phyloP scores from a whole-genome alignment of 64 coral and sea anemone genomes.

The Anthopleura sola region DNA sequence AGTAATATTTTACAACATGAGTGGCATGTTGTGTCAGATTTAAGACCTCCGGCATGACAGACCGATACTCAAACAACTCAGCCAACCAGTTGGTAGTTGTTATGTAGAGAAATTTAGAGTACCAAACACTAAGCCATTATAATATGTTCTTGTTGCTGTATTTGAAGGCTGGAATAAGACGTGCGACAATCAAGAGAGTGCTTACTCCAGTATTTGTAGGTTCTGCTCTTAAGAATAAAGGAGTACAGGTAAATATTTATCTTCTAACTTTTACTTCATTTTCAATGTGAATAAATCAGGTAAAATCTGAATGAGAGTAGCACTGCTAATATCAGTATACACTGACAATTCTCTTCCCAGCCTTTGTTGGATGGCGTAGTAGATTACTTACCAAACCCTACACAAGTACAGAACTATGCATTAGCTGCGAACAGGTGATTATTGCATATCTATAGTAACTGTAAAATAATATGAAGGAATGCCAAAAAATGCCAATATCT shows the following conservation, averaged over 20 bases:
- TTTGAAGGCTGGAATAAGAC: conserved; percentile 76
- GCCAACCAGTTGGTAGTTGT: no score
- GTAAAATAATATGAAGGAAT: not conserved
- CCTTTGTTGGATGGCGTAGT: conserved; percentile 82
- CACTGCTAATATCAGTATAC: not conserved
- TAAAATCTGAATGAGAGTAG: not conserved
- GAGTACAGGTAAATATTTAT: conserved; percentile 69
- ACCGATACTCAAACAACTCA: no score
- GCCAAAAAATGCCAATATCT: not conserved
- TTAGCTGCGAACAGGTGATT: conserved; percentile 76
- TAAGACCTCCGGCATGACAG: no score
- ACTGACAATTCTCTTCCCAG: conserved; percentile 2
- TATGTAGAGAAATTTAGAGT: no score
- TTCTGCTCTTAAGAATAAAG: conserved; percentile 95
- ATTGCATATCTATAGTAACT: not conserved
- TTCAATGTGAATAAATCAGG: not conserved
- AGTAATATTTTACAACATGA: no score
- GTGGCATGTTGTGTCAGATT: no score
- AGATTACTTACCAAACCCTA: conserved; percentile 86
- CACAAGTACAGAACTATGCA: conserved; percentile 77
- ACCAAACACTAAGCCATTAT: no score
- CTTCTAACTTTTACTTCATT: not conserved
- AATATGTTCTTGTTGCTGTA: not conserved
- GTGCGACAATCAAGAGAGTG: conserved; percentile 76
- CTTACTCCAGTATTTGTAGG: conserved; percentile 99